Evolutionary conservation across 2,113 vertebrate species (phyloP).

Genomic region (Fregata magnificens): DNA sequence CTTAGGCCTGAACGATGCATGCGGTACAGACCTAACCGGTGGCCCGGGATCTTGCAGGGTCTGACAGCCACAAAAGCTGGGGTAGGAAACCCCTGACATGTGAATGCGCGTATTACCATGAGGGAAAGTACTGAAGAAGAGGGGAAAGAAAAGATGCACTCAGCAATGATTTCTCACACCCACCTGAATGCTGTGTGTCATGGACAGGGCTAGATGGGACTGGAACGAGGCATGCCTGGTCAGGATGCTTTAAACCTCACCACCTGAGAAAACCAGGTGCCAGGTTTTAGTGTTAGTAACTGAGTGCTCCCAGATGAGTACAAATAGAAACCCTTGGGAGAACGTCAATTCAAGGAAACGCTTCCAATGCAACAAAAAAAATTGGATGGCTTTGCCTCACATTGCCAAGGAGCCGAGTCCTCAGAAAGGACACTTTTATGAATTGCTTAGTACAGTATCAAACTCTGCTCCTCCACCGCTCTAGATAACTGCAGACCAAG

Average conservation of each 20-base stretch:
- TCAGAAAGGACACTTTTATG: background rate
- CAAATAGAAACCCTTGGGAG: background rate
- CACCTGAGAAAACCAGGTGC: background rate
- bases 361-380: background rate
- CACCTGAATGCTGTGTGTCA: background rate
- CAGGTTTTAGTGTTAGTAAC: background rate
- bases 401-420: background rate
- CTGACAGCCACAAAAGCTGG: background rate
- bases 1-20: background rate
- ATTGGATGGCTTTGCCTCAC: background rate
- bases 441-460: background rate
- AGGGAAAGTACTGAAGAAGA: background rate
- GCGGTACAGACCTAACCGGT: background rate
- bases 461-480: background rate
- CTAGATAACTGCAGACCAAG: slow-evolving; percentile 8
- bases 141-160: background rate
- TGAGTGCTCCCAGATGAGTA: background rate
- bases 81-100: background rate
- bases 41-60: background rate
- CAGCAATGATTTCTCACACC: background rate
- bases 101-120: rapidly evolving
- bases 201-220: background rate
- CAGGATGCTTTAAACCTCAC: background rate
- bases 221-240: background rate
- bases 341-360: background rate